Evolutionary conservation across 1,140 invertebrate genomes (phyloP), one percentile per base, ranked within the genome.

Genomic region (Pseudomyrmex gracilis): DNA sequence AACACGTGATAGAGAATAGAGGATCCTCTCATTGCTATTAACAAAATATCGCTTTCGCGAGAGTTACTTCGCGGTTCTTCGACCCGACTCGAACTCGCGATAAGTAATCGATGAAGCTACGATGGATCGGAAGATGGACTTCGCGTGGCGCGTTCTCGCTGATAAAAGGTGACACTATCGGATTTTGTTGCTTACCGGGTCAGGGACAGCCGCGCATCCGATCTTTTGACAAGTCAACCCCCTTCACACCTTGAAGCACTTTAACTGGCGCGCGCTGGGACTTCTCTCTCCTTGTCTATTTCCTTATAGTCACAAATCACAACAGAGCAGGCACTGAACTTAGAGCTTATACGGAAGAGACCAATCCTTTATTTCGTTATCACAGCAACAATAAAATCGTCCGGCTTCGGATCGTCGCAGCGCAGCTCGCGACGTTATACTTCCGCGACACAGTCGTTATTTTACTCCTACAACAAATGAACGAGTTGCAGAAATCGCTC

Each of bases 201-300:
- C 84, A 91, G 84, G 87, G 47, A 82, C 71, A 76, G 10, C 47
- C 70, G 85, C 74, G 76, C 89, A 91, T 91, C 74, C 86, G 90
- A 82, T 84, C 66, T 68, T 89, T 60, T 60, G 66, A 73, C 77
- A 61, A 88, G 68, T 90, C 84, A 87, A 90, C 83, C 84, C 84
- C 82, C 87, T 87, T 85, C 76, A 85, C 76, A 85, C 82, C 5
- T 73, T 86, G 80, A 43, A 83, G 86, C 85, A 87, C 83, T 84
- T 67, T 57, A 82, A 63, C 2, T 20, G 70, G 24, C 47, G 22
- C 4, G 53, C 34, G 17, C 17, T 34, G 57, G 22, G 10, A 53
- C 4, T 34, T 49, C 34, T 13, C 17, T 17, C 49, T 17, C 7
- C 76, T 78, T 57, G 58, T 78, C 34, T 73, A 78, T 49, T 68